Evolutionary conservation across 2,888 invertebrate species (phyloP).

Genomic region (Fragum whitleyi): DNA sequence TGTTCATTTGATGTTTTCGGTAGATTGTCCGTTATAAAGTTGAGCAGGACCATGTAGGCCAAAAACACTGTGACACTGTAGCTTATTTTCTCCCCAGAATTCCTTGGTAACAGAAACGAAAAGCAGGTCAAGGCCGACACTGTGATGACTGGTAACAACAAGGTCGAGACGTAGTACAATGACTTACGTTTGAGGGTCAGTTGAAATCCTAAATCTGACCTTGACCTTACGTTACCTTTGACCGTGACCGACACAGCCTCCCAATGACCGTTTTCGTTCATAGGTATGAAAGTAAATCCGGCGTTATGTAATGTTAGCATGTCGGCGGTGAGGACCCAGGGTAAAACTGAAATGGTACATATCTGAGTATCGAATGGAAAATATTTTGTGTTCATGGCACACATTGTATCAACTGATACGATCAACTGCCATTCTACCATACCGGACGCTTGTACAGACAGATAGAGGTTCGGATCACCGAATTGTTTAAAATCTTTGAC

Average conservation of each 20-base stretch:
- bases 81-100: slow-evolving; percentile 1
- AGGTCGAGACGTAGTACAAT: background rate
- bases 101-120: background rate
- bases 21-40: background rate
- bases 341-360: background rate
- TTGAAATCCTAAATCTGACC: background rate
- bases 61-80: slow-evolving; percentile 13
- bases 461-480: background rate
- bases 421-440: background rate
- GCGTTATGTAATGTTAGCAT: background rate
- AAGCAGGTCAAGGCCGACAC: background rate
- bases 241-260: background rate
- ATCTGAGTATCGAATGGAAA: slow-evolving; percentile 5
- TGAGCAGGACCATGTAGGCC: slow-evolving; percentile 1
- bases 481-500: slow-evolving; percentile 1
- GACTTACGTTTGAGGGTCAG: background rate
- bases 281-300: background rate
- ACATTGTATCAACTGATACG: background rate
- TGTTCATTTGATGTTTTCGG: background rate
- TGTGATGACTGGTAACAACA: background rate
- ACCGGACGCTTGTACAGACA: background rate
- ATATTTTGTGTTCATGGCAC: background rate
- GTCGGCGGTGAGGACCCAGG: background rate
- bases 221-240: background rate
- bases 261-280: background rate